phyloP scores from a whole-genome alignment of 2,113 vertebrate genomes.

The Lepus timidus region DNA sequence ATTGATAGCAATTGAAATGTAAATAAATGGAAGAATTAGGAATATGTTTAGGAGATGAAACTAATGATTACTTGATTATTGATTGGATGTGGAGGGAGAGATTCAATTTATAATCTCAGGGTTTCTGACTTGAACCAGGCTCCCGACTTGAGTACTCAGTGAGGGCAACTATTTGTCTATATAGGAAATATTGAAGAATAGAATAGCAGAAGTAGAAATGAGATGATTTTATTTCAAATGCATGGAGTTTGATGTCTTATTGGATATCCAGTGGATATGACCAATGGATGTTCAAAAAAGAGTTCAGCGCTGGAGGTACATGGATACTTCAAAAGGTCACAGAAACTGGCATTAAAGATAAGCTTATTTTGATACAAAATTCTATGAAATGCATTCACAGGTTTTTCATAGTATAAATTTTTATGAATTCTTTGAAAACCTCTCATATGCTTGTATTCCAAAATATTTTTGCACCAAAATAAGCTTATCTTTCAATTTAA shows the following conservation, averaged over 20 bases:
- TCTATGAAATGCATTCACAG: too few species aligned
- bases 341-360: too few species aligned
- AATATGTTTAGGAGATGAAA: not conserved
- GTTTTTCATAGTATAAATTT: too few species aligned
- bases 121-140: not conserved
- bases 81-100: not conserved
- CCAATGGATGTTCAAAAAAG: not conserved
- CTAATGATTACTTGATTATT: not conserved
- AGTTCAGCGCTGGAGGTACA: not conserved
- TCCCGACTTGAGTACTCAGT: too few species aligned
- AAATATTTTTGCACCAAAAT: too few species aligned
- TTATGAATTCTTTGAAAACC: too few species aligned
- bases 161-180: not conserved
- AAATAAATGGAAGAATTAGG: not conserved
- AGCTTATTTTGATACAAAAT: too few species aligned
- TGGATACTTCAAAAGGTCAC: too few species aligned
- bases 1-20: not conserved
- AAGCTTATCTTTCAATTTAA: too few species aligned
- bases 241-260: not conserved
- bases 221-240: not conserved
- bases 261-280: not conserved
- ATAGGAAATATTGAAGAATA: not conserved
- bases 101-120: not conserved
- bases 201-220: not conserved
- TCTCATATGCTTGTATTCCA: too few species aligned